Evolutionary conservation across 1,140 invertebrate species (phyloP).

Genomic region (Cyclargus thomasi): DNA sequence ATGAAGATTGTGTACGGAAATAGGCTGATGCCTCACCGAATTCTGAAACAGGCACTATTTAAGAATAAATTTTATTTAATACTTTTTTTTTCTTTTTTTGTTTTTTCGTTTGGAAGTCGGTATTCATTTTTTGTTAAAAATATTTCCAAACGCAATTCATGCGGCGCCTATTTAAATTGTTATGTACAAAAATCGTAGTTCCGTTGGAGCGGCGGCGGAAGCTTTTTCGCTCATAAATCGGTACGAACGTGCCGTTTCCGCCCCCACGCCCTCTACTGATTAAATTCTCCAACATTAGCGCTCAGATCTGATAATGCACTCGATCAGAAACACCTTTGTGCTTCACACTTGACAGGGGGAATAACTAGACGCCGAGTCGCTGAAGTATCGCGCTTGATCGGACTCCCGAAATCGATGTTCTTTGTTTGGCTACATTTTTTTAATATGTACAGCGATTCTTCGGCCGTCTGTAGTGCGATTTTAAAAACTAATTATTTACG

Average conservation of each 20-base stretch:
- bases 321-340: constrained; percentile 30
- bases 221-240: constrained; percentile 48
- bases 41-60: no score
- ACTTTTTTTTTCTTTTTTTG: no score
- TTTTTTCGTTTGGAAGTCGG: no score
- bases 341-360: constrained; percentile 12
- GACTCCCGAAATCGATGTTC: no score
- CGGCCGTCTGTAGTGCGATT: no score
- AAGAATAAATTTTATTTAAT: no score
- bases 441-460: no score
- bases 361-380: not conserved
- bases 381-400: not conserved
- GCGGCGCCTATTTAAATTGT: constrained; percentile 9
- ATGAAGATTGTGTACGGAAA: no score
- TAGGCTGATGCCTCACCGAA: no score
- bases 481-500: no score
- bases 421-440: no score
- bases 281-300: constrained; percentile 51
- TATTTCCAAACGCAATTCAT: not conserved
- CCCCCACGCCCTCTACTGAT: constrained; percentile 35
- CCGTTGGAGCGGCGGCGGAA: constrained; percentile 38
- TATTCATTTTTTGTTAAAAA: no score
- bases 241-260: constrained; percentile 34
- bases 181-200: constrained; percentile 26
- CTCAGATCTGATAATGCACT: constrained; percentile 41